These are phyloP conservation scores for Aproaerema taeniolella DNA, from an alignment of 2,888 invertebrate genomes.

Conservation along the genomic window DNA sequence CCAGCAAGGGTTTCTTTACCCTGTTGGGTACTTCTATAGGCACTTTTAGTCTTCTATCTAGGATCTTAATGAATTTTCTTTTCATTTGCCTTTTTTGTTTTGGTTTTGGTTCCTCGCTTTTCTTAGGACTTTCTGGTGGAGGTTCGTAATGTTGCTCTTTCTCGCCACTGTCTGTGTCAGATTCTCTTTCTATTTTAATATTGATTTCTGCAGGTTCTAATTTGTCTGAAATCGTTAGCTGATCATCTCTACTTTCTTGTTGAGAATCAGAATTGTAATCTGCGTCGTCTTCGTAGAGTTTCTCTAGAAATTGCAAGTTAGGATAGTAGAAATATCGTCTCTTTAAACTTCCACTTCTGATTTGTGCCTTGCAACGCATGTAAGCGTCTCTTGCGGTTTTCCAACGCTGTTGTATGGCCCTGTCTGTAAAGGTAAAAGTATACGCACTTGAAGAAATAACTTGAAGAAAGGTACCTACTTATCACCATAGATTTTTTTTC, in stretches of 20 bases:
- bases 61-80: not conserved
- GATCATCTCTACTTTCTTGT: not conserved
- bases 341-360: not conserved
- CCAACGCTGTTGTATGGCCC: constrained; percentile 17
- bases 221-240: too few relatives aligned
- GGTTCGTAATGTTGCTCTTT: too few relatives aligned
- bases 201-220: too few relatives aligned
- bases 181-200: too few relatives aligned
- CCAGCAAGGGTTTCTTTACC: too few relatives aligned
- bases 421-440: constrained; percentile 17
- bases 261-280: too few relatives aligned
- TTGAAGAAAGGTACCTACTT: not conserved
- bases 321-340: constrained; percentile 5
- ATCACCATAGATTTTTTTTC: too few relatives aligned
- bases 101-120: not conserved
- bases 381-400: constrained; percentile 18
- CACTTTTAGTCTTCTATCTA: not conserved
- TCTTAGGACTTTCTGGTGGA: too few relatives aligned
- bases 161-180: too few relatives aligned
- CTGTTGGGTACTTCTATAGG: too few relatives aligned
- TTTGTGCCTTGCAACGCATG: constrained; percentile 7
- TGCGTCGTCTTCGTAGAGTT: not conserved
- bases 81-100: not conserved
- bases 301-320: not conserved
- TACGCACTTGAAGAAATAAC: too few relatives aligned